Base-by-base conservation (phyloP, 2,797 vertebrate genomes). In the Gadopsis marmoratus region DNA sequence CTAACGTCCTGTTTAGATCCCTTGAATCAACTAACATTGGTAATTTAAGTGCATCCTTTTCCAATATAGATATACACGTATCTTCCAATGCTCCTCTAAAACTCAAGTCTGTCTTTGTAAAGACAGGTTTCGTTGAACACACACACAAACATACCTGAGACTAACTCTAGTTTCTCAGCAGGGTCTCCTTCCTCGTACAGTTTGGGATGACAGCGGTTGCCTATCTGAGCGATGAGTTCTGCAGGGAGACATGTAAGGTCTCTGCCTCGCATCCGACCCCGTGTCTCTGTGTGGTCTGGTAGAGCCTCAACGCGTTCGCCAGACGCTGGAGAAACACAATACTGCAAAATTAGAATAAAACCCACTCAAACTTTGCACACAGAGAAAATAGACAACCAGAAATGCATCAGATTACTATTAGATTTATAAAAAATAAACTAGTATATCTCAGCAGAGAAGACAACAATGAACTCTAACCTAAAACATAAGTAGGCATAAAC, bases 171-270 rank as follows among this genome's bases (percentile, higher is more conserved):
- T 87, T 99, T 99, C 95, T 99, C 97, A 0, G 97, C 95, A 0
- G 97, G 97, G 88, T 99, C 97, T 0, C 97, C 97, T 89, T 98
- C 97, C 48, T 98, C 97, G 19, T 99, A 99, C 63, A 98, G 95
- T 92, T 98, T 98, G 83, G 96, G 97, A 90, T 99, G 97, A 80
- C 97, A 98, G 87, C 97, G 97, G 94, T 99, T 98, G 41, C 97
- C 97, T 2, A 99, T 99, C 94, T 99, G 97, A 86, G 96, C 97
- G 67, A 99, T 96, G 80, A 99, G 97, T 85, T 99, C 97, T 0
- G 97, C 96, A 0, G 97, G 97, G 56, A 99, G 95, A 33, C 97
- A 97, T 0, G 97, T 97, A 76, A 99, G 92, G 82, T 98, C 97
- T 82, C 97, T 92, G 33, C 97, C 97, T 23, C 97, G 95, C 90